A percentile compares a stretch with the other conserved stretches of the same genome.
These are phyloP conservation scores for Cebus imitator DNA, from an alignment of 2,113 vertebrate species.

Conservation along the genomic window DNA sequence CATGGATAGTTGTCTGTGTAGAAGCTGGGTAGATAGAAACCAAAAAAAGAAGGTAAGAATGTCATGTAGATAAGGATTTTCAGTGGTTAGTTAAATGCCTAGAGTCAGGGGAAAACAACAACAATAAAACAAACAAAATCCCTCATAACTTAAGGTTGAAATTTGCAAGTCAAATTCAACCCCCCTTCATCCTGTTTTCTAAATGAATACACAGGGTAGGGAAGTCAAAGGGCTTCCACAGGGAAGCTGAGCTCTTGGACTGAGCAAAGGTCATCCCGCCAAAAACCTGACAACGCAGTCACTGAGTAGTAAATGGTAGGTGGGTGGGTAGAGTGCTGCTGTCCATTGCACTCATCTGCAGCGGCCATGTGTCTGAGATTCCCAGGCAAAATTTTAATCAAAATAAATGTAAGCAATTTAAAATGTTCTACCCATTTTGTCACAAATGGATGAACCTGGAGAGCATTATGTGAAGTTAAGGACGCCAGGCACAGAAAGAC, in stretches of 20 bases:
- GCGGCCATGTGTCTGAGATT: not conserved
- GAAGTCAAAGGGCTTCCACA: not conserved
- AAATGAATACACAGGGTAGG: not conserved
- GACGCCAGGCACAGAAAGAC: not conserved
- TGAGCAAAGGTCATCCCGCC: not conserved
- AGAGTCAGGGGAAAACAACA: not conserved
- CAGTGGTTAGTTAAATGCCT: not conserved
- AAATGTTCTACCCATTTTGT: not conserved
- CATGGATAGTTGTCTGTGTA: not conserved
- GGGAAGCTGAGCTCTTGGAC: not conserved
- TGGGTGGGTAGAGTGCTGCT: not conserved
- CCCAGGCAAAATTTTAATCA: conserved; percentile 2
- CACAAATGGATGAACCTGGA: not conserved
- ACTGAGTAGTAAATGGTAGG: not conserved
- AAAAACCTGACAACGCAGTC: not conserved
- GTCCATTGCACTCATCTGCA: not conserved
- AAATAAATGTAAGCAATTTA: not conserved
- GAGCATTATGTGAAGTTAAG: not conserved
- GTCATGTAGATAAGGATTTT: not conserved
- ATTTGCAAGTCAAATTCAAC: not conserved
- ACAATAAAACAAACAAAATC: not conserved
- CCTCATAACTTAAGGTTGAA: not conserved
- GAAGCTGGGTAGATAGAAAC: not conserved
- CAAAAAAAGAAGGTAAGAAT: not conserved
- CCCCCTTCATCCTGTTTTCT: not conserved